Evolutionary conservation across 2,888 invertebrate species (phyloP), one percentile per base, ranked within the genome.

Genomic region (Pyrrhopygopsis socrates): DNA sequence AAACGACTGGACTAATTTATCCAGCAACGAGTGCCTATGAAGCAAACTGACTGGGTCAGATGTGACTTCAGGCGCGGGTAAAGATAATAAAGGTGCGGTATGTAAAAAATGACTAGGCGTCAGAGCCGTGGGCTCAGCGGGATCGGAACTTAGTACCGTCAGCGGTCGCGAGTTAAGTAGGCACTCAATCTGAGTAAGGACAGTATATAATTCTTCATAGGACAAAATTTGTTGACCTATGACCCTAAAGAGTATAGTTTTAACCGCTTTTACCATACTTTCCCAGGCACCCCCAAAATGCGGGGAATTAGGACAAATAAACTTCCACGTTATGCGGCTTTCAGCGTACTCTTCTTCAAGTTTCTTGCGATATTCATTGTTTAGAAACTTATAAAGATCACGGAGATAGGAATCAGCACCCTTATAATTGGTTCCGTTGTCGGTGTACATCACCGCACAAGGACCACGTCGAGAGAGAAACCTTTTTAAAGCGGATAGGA

Each of bases 401-500:
- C 24, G 30, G 18, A 85, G 29, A 15, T 78, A 78, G 29, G 58
- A 70, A 15, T 41, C 8, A 9, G 84, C 90, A n/a, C 84, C 86
- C 24, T 80, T 74, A 74, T 79, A 88, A 41, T 86, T 86, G 4
- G 78, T 84, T 2, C 84, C 87, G 27, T 88, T 88, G 70, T 90
- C 88, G 34, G 85, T 81, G 54, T 75, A 81, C 30, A 86, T 41
- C 24, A 60, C 24, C 20, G 27, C 30, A 20, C 83, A 81, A n/a
- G 90, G 87, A n/a, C 91, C 88, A 11, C 91, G 84, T 22, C 88
- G 84, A 24, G 91, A 68, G 5, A 91, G 67, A 75, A 87, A 91
- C 4, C 89, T 80, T 34, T 88, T 91, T 15, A 91, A 85, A 0
- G 89, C 89, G 20, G 63, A 54, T 13, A 89, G 27, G 67, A 91